Evolutionary conservation across 2,113 vertebrate genomes (phyloP), one percentile per base, ranked within the genome.

Genomic region (Potamarius usumacintae): DNA sequence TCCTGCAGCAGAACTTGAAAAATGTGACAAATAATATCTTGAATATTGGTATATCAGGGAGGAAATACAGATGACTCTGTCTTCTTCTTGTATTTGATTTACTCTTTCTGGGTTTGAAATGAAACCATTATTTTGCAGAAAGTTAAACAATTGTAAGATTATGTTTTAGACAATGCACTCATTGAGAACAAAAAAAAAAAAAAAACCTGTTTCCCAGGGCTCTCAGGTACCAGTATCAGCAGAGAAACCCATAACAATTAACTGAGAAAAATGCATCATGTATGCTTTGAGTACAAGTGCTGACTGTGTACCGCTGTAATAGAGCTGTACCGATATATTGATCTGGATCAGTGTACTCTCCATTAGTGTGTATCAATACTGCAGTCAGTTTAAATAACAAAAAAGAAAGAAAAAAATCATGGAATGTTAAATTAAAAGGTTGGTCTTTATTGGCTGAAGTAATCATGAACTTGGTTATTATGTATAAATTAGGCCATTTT

Each of bases 201-300:
- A n/a, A n/a, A n/a, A n/a, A n/a, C n/a, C n/a, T n/a, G 83, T 87
- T 89, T 86, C 84, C 80, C 84, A 83, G 34, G 42, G 25, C 76
- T 78, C 50, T 53, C 11, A 84, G 88, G 50, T 63, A 79, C 81
- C 84, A 30, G 30, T n/a, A 60, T 79, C 50, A 12, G 77, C 57
- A 85, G 77, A 87, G 86, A 85, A 58, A 1, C 84, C 63, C 58
- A 86, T 86, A 88, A 83, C 86, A 88, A 85, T 86, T 83, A 90
- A 79, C 86, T 78, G 25, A 67, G 86, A 90, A 88, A 86, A 90
- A 90, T 90, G 86, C 83, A 85, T 89, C 82, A 89, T 69, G 57
- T 60, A 72, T 71, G 80, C 25, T 79, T 65, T n/a, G 55, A 80
- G 76, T 77, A 63, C 14, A 27, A 25, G 60, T 86, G 89, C 85